Conservation (phyloP, 92 coral and sea anemone species). For the Phenganax stokvisi region DNA sequence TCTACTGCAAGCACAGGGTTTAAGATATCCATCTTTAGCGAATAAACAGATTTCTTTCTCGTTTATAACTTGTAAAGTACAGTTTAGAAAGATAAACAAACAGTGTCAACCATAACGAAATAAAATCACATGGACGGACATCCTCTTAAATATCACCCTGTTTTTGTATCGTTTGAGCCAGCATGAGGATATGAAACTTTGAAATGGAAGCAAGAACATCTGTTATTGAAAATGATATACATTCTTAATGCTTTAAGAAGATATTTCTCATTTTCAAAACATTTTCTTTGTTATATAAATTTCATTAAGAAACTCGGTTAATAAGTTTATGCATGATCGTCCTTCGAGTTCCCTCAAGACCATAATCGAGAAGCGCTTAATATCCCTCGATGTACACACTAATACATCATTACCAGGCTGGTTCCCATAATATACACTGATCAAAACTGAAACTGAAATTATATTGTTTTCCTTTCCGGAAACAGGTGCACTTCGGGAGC, state of each 20-base stretch:
- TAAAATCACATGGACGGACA: not conserved
- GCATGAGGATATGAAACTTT: not conserved
- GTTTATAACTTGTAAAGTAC: not conserved
- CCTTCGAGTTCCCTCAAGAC: too few relatives aligned
- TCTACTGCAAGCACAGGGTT: slow-evolving; percentile 45
- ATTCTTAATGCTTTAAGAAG: not conserved
- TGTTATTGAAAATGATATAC: not conserved
- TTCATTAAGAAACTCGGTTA: too few relatives aligned
- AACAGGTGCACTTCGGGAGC: not conserved
- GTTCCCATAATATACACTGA: too few relatives aligned
- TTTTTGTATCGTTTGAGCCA: not conserved
- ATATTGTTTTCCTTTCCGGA: too few relatives aligned
- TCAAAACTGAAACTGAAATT: too few relatives aligned
- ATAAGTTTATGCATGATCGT: too few relatives aligned
- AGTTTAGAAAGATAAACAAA: not conserved
- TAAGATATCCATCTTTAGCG: slow-evolving; percentile 38
- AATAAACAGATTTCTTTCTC: not conserved
- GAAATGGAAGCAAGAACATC: not conserved
- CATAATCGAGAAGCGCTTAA: too few relatives aligned
- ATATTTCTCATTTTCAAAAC: not conserved
- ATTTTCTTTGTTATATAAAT: not conserved
- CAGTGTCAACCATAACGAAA: slow-evolving; percentile 1
- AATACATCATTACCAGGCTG: too few relatives aligned
- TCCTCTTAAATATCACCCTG: not conserved
- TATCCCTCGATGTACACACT: too few relatives aligned